Evolutionary conservation across 2,797 vertebrate species (phyloP).

Genomic region (Sebastes glaucus): DNA sequence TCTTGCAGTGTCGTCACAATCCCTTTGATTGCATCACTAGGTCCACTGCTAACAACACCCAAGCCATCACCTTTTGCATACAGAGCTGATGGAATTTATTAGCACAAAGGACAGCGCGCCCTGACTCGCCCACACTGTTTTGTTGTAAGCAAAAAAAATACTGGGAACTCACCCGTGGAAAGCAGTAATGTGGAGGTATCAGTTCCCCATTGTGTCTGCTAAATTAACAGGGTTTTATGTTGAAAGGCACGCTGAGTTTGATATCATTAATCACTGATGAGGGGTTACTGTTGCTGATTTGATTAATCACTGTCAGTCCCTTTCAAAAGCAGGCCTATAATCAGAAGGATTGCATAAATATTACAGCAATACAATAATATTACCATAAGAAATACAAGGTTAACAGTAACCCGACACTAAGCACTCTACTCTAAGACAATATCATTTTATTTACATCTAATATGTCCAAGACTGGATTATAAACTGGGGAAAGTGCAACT

Average conservation of each 20-base stretch:
- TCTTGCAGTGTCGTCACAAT: constrained; percentile 59
- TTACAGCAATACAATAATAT: not conserved
- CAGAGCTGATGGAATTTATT: constrained; percentile 42
- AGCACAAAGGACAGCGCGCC: constrained; percentile 9
- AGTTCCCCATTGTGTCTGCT: constrained; percentile 20
- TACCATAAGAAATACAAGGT: not conserved
- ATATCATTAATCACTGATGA: constrained; percentile 41
- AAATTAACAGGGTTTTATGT: constrained; percentile 34
- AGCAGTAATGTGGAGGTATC: constrained; percentile 13
- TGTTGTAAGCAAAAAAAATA: constrained; percentile 16
- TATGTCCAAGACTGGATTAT: not conserved
- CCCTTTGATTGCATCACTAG: constrained; percentile 63
- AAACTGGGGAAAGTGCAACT: not conserved
- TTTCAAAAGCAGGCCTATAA: not conserved
- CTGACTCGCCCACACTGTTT: not conserved
- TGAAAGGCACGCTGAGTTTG: constrained; percentile 17
- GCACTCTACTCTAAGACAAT: not conserved
- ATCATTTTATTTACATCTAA: not conserved
- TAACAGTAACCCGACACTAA: not conserved
- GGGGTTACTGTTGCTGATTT: constrained; percentile 27
- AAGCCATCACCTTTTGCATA: constrained; percentile 30
- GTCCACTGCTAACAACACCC: constrained; percentile 1
- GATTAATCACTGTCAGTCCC: constrained; percentile 34
- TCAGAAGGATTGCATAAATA: not conserved
- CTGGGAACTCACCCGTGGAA: not conserved